phyloP scores from a whole-genome alignment of 2,888 invertebrate species.

The Schrankia costaestrigalis region DNA sequence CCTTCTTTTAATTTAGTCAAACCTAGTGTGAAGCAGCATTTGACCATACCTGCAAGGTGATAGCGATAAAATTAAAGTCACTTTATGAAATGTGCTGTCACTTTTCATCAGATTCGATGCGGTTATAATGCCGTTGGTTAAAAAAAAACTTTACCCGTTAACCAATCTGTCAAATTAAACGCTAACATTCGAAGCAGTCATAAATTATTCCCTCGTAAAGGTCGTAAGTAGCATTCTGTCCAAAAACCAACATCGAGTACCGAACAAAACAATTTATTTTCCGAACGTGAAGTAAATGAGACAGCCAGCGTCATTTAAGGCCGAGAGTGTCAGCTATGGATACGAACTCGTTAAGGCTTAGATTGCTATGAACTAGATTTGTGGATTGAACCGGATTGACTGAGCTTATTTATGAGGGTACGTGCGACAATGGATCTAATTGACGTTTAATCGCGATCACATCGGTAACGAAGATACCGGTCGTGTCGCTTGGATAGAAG shows the following conservation, averaged over 20 bases:
- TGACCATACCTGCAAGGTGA: no score
- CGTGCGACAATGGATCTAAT: constrained; percentile 70
- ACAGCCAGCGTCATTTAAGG: constrained; percentile 39
- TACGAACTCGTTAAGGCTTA: constrained; percentile 42
- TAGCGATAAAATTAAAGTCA: no score
- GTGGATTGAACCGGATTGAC: constrained; percentile 45
- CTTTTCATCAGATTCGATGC: no score
- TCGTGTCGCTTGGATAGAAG: constrained; percentile 33
- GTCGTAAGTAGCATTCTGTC: background rate
- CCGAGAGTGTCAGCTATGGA: constrained; percentile 36
- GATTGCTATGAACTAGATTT: constrained; percentile 7
- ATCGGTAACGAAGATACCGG: constrained; percentile 54
- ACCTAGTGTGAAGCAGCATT: no score
- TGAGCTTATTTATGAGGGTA: constrained; percentile 59
- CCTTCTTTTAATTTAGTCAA: no score
- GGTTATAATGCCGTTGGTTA: no score
- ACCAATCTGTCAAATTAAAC: constrained; percentile 5
- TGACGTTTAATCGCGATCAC: constrained; percentile 69
- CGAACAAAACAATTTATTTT: constrained; percentile 29
- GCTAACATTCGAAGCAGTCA: constrained; percentile 4
- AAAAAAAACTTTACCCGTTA: constrained; percentile 4
- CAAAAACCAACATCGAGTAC: constrained; percentile 2
- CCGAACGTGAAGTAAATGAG: constrained; percentile 36
- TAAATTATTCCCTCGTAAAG: background rate
- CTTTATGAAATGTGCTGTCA: no score